Conservation (phyloP, 1,140 invertebrate genomes). For the Drosophila sucinea region DNA sequence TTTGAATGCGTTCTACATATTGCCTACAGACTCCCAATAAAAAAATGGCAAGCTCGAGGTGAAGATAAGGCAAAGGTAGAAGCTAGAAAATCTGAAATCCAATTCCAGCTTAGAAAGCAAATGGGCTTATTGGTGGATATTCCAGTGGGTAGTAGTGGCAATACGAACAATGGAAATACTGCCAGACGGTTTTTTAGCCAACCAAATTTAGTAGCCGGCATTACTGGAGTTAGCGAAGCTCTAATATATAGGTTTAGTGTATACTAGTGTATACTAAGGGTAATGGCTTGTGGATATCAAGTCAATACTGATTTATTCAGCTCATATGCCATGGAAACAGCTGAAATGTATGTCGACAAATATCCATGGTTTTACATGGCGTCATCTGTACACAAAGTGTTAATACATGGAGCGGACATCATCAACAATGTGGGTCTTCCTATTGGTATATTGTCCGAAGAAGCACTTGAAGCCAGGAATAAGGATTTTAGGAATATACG, state of each 20-base stretch:
- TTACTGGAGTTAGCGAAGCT: background rate
- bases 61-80: no score
- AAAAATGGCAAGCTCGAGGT: no score
- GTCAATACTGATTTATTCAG: background rate
- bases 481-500: slow-evolving; percentile 2
- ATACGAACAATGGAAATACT: background rate
- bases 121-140: no score
- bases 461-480: background rate
- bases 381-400: background rate
- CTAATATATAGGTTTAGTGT: background rate
- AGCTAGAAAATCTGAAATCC: no score
- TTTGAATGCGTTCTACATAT: no score
- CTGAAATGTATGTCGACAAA: slow-evolving; percentile 10
- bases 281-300: background rate
- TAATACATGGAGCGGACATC: no score
- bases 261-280: background rate
- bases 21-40: no score
- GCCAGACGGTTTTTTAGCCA: background rate
- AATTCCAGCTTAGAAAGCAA: no score
- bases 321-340: slow-evolving; percentile 22
- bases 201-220: background rate
- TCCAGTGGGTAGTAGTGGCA: background rate
- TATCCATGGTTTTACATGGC: slow-evolving; percentile 14
- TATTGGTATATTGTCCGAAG: no score
- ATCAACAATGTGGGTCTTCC: no score